Evolutionary conservation across 1,140 invertebrate genomes (phyloP).

Genomic region (Planococcus citri): DNA sequence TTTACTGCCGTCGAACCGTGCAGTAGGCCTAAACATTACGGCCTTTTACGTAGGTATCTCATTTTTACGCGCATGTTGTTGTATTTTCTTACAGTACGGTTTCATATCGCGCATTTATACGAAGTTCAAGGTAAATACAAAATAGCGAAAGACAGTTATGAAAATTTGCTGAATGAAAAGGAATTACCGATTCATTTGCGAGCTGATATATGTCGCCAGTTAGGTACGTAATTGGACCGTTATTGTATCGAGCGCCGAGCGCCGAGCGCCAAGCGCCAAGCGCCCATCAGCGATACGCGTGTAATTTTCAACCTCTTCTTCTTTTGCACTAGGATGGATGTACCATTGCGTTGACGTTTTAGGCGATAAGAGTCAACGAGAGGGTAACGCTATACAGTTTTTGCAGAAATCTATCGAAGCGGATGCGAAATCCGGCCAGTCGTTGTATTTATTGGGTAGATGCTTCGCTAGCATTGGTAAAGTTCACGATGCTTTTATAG

Average conservation of each 20-base stretch:
- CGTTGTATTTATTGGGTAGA: no score
- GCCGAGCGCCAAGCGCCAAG: no score
- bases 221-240: no score
- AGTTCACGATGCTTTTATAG: no score
- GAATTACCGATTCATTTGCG: slow-evolving; percentile 62
- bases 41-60: no score
- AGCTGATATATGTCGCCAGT: slow-evolving; percentile 76
- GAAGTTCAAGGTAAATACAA: slow-evolving; percentile 83
- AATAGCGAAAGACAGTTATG: slow-evolving; percentile 82
- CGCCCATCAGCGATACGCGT: no score
- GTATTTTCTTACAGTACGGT: slow-evolving; percentile 48
- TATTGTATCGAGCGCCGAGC: not conserved
- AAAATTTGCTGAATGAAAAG: slow-evolving; percentile 69
- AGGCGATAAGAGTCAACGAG: slow-evolving; percentile 62
- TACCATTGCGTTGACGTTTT: slow-evolving; percentile 74
- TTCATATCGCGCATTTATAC: slow-evolving; percentile 93
- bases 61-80: no score
- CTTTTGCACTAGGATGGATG: slow-evolving; percentile 99
- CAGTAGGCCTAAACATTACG: no score
- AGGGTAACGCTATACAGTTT: slow-evolving; percentile 72
- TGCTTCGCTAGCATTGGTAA: slow-evolving; percentile 84
- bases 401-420: slow-evolving; percentile 82
- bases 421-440: slow-evolving; percentile 86
- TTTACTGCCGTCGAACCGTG: no score
- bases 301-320: no score